These are phyloP conservation scores for Sycophila sp. DNA, from an alignment of 1,140 invertebrate species.

Conservation along the genomic window DNA sequence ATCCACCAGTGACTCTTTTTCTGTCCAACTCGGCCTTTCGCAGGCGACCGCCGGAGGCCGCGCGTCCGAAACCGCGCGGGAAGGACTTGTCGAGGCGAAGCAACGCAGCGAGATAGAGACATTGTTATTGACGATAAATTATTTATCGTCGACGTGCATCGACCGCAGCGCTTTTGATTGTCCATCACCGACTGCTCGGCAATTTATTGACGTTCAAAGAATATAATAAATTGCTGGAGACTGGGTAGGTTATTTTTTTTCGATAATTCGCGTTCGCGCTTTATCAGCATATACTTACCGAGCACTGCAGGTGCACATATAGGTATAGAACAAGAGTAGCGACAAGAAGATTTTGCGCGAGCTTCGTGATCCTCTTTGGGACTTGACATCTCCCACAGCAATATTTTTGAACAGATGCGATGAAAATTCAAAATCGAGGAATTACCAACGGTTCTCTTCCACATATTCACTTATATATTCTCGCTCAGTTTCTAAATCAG, in stretches of 20 bases:
- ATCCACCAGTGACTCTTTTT: slow-evolving; percentile 44
- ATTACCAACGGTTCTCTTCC: too few relatives aligned
- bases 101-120: slow-evolving; percentile 15
- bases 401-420: background rate
- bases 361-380: background rate
- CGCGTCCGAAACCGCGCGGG: slow-evolving; percentile 3
- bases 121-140: slow-evolving; percentile 6
- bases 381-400: background rate
- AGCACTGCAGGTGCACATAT: too few relatives aligned
- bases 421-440: background rate
- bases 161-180: background rate
- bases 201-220: background rate
- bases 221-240: too few relatives aligned
- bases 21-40: slow-evolving; percentile 31
- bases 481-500: too few relatives aligned
- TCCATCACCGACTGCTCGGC: background rate
- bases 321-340: background rate
- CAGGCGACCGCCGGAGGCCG: background rate
- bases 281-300: too few relatives aligned
- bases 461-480: too few relatives aligned
- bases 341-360: too few relatives aligned
- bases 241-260: too few relatives aligned
- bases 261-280: too few relatives aligned
- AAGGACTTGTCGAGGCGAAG: background rate
- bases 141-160: too few relatives aligned